These are phyloP conservation scores for Saccopteryx leptura DNA, from an alignment of 2,113 vertebrate genomes.

Conservation along the genomic window DNA sequence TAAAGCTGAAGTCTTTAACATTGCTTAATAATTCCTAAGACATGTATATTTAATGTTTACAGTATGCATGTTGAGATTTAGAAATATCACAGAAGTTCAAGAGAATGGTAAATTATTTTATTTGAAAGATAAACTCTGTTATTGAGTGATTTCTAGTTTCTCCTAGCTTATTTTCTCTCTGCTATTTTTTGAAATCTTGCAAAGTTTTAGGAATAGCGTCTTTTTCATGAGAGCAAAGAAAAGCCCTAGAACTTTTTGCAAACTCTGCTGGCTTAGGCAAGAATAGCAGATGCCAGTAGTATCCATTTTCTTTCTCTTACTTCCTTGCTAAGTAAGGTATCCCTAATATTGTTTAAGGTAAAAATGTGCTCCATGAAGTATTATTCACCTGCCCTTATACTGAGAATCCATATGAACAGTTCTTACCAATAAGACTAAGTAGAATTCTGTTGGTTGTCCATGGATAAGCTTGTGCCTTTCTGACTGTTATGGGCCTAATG, in stretches of 20 bases:
- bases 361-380: neutral
- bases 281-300: neutral
- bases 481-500: neutral
- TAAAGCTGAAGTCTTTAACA: slow-evolving; percentile 59
- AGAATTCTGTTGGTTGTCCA: neutral
- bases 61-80: slow-evolving; percentile 15
- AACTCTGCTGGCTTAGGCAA: neutral
- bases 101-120: slow-evolving; percentile 41
- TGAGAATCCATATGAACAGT: neutral
- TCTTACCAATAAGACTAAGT: neutral
- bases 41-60: neutral
- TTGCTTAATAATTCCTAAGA: slow-evolving; percentile 10
- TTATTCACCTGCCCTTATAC: neutral
- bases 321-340: neutral
- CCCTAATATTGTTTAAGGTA: neutral
- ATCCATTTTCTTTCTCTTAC: neutral
- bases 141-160: neutral
- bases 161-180: slow-evolving; percentile 7
- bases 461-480: neutral
- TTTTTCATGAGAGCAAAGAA: neutral
- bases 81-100: slow-evolving; percentile 46
- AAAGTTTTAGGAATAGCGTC: neutral
- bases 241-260: slow-evolving; percentile 16
- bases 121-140: neutral
- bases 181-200: slow-evolving; percentile 13